Base-by-base conservation (phyloP, 2,888 invertebrate species). In the Chrysopilus asiliformis region DNA sequence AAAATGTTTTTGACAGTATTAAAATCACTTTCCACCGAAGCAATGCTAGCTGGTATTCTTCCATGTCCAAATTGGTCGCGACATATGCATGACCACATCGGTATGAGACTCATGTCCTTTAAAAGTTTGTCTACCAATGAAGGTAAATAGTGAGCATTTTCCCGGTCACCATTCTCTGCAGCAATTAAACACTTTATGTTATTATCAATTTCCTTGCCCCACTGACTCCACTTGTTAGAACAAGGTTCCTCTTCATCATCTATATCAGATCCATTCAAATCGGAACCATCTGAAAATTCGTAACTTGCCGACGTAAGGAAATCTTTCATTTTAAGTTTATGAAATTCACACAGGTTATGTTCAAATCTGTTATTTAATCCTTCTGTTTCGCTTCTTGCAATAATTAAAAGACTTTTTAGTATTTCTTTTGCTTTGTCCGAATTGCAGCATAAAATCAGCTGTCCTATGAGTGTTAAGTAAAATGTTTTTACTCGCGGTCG, bases 61-160 rank as follows among this genome's bases (percentile, higher is more conserved):
- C 34, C 34, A 16, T 22, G 25, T 34, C 34, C 26, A 34, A 34
- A 34, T 25, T 25, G n/a, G 14, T 34, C 34, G 8, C 34, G 24
- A 34, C 7, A 25, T 3, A 13, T 14, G 33, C 17, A 32, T 32
- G 19, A 32, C 33, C 18, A 32, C 26, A 26, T 26, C 4, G 26
- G 26, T 4, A 26, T 12, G 7, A 4, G 13, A 12, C 13, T 26
- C 7, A 26, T 26, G 7, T 26, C 26, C 13, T 26, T 13, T 12
- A 26, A 12, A 12, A 26, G 4, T 6, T 26, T 26, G 4, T 26
- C 13, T 4, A 20, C 13, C 12, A 34, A 24, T 8, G 6, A 12
- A 15, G 3, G 24, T n/a, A 13, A 25, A 14, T 34, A 34, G 22
- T 34, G 34, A 9, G 25, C 25, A 14, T 34, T 34, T 22, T 34